Conservation (phyloP, 2,888 invertebrate genomes). For the Calameuta idolon region DNA sequence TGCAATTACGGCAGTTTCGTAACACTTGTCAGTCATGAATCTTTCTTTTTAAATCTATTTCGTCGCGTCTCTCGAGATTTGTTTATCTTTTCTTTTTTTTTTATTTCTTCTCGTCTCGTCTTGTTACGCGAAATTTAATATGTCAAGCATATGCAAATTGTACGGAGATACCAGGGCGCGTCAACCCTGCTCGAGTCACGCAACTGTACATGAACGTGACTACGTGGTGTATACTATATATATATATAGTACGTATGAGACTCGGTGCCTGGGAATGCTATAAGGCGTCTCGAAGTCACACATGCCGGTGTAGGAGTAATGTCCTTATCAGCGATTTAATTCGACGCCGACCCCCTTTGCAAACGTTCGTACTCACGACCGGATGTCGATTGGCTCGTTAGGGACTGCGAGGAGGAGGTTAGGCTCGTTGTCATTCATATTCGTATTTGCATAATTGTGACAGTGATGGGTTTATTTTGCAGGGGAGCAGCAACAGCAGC, state of each 20-base stretch:
- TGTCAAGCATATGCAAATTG: background rate
- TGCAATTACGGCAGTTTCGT: background rate
- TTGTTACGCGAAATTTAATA: background rate
- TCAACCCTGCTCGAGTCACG: background rate
- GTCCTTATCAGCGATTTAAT: background rate
- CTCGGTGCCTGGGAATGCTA: background rate
- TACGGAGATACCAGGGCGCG: background rate
- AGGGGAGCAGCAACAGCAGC: constrained; percentile 40
- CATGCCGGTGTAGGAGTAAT: background rate
- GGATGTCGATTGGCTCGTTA: background rate
- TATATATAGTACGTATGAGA: background rate
- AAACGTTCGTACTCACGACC: background rate
- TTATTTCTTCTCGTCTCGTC: background rate
- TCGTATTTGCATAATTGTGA: constrained; percentile 34
- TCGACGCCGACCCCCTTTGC: background rate
- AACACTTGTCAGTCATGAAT: background rate
- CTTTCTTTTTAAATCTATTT: background rate
- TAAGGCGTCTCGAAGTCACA: background rate
- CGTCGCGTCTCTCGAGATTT: background rate
- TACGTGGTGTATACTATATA: background rate
- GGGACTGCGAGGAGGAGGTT: background rate
- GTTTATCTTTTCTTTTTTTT: background rate
- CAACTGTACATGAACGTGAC: background rate
- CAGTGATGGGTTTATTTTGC: constrained; percentile 30
- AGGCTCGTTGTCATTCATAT: constrained; percentile 18